Conservation (phyloP, 2,113 vertebrate species). For the Corapipo altera region DNA sequence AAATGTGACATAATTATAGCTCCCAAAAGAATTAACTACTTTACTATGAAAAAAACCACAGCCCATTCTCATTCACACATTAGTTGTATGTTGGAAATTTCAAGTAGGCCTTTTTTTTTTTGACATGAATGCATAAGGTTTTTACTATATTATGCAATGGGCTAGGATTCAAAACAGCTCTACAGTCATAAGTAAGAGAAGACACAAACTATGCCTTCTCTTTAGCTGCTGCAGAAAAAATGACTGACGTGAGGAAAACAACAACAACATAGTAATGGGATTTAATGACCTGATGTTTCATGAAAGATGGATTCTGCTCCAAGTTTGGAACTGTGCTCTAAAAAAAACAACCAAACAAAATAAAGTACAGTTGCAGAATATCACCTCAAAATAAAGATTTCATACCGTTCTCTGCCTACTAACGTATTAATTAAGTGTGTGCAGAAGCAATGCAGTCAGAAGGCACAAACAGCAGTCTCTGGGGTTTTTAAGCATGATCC, state of each 20-base stretch:
- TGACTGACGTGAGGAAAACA: conserved; percentile 8
- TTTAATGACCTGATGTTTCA: neutral
- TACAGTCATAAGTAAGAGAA: conserved; percentile 1
- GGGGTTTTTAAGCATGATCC: neutral
- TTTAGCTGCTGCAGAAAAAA: conserved; percentile 20
- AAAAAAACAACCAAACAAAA: neutral
- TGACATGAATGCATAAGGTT: neutral
- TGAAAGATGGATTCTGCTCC: neutral
- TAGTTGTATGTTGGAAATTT: neutral
- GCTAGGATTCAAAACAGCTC: neutral
- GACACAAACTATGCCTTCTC: neutral
- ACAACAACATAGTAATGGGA: neutral
- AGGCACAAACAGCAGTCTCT: neutral
- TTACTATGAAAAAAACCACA: neutral
- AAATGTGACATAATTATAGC: neutral
- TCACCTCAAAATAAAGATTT: neutral
- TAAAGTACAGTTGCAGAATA: neutral
- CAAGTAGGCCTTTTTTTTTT: neutral
- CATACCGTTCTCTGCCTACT: neutral
- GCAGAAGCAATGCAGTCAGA: conserved; percentile 8
- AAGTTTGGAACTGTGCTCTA: neutral
- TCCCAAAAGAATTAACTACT: neutral
- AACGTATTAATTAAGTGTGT: neutral
- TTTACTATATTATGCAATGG: conserved; percentile 6
- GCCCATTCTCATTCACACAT: neutral